phyloP scores from a whole-genome alignment of 2,113 vertebrate species.

The Spermophilus dauricus region DNA sequence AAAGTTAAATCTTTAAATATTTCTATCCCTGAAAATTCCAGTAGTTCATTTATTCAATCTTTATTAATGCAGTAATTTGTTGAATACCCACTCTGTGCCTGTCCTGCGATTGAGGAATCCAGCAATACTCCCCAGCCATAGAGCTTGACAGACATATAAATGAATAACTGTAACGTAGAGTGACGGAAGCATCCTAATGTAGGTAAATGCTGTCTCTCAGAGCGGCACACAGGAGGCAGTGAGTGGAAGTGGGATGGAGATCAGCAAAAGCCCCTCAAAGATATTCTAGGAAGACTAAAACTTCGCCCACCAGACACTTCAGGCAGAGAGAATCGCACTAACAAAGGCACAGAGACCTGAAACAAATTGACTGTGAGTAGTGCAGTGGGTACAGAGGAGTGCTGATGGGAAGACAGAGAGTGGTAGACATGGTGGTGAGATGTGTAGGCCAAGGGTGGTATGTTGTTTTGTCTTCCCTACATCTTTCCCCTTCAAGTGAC shows the following conservation, averaged over 20 bases:
- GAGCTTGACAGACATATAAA: background rate
- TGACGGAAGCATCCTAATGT: background rate
- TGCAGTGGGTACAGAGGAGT: background rate
- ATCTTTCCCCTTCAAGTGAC: background rate
- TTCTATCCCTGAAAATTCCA: background rate
- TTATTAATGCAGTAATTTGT: background rate
- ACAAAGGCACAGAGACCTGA: background rate
- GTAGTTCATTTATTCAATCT: background rate
- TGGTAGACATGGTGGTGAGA: background rate
- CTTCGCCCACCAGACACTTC: background rate
- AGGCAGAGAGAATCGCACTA: background rate
- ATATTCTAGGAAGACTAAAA: background rate
- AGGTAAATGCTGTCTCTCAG: background rate
- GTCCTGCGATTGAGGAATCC: background rate
- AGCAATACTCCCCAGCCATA: background rate
- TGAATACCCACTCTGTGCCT: background rate
- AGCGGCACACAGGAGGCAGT: background rate
- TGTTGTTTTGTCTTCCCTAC: background rate
- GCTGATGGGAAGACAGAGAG: background rate
- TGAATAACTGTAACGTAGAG: background rate
- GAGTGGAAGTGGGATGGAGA: background rate
- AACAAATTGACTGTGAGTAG: background rate
- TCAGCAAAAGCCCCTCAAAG: background rate
- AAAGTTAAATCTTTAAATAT: slow-evolving; percentile 1
- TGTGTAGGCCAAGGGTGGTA: background rate